A percentile compares a stretch with the other conserved stretches of the same genome.
Evolutionary conservation across 2,113 vertebrate species (phyloP).

Genomic region (Solea senegalensis): DNA sequence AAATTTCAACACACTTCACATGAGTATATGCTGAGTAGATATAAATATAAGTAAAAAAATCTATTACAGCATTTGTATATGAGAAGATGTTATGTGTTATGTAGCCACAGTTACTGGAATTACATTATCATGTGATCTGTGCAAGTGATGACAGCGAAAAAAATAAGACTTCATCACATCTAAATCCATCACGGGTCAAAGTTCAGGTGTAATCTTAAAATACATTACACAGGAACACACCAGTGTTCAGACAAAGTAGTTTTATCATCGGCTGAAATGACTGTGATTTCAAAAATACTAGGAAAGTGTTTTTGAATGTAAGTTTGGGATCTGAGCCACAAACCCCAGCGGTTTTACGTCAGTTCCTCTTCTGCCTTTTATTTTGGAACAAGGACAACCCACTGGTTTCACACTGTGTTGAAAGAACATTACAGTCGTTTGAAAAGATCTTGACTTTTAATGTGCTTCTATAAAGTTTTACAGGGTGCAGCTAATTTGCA

Average conservation of each 20-base stretch:
- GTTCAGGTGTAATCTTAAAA: conserved; percentile 1
- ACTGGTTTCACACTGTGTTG: neutral
- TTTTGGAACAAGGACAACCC: conserved; percentile 4
- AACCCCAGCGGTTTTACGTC: conserved; percentile 2
- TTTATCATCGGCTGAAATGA: neutral
- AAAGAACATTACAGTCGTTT: conserved; percentile 16
- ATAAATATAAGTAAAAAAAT: no score
- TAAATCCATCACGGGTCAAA: conserved; percentile 1
- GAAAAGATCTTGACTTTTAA: conserved; percentile 37
- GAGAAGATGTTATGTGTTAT: no score
- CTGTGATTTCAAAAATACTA: neutral
- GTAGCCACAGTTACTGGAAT: no score
- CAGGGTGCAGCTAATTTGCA: conserved; percentile 41
- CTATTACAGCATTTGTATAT: no score
- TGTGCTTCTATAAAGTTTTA: conserved; percentile 45
- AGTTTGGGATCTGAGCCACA: neutral
- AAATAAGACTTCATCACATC: neutral
- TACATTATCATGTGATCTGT: no score
- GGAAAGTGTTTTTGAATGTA: neutral
- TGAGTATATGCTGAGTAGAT: no score
- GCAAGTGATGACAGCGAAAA: neutral
- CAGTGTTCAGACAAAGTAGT: neutral
- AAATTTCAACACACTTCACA: no score
- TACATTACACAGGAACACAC: neutral
- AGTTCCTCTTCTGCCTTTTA: conserved; percentile 21